These are phyloP conservation scores for Synergus gifuensis DNA, from an alignment of 2,888 invertebrate genomes.

Conservation along the genomic window DNA sequence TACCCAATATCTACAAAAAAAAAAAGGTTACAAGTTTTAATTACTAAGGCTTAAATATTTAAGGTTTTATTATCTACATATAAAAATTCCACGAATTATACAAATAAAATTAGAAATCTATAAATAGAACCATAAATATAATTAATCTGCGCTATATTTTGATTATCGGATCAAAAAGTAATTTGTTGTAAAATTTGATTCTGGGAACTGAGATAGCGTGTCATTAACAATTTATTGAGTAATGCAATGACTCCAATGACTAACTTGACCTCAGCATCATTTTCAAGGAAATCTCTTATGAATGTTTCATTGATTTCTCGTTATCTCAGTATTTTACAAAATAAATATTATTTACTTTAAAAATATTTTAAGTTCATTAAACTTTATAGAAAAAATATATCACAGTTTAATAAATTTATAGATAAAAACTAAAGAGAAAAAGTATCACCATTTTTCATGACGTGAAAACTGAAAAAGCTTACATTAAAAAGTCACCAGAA, in stretches of 20 bases:
- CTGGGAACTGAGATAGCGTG: not conserved
- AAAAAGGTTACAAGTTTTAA: too few species aligned
- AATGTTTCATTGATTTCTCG: constrained; percentile 5
- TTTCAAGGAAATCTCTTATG: not conserved
- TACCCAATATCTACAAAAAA: too few species aligned
- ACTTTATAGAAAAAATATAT: not conserved
- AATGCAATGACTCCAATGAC: not conserved
- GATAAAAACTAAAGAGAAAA: not conserved
- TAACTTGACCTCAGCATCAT: constrained; percentile 27
- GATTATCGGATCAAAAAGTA: not conserved
- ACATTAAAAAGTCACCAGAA: constrained; percentile 26
- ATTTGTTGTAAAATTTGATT: not conserved
- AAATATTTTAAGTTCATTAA: not conserved
- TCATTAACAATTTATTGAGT: not conserved
- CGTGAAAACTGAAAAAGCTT: not conserved
- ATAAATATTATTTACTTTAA: not conserved
- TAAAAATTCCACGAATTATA: too few species aligned
- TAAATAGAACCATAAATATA: not conserved
- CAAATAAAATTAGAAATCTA: not conserved
- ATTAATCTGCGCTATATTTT: not conserved
- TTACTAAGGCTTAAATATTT: too few species aligned
- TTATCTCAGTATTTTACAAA: not conserved
- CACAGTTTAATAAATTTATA: not conserved
- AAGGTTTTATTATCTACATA: too few species aligned
- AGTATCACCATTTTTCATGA: not conserved